Base-by-base conservation (phyloP, 2,113 vertebrate genomes). In the Trichechus manatus region DNA sequence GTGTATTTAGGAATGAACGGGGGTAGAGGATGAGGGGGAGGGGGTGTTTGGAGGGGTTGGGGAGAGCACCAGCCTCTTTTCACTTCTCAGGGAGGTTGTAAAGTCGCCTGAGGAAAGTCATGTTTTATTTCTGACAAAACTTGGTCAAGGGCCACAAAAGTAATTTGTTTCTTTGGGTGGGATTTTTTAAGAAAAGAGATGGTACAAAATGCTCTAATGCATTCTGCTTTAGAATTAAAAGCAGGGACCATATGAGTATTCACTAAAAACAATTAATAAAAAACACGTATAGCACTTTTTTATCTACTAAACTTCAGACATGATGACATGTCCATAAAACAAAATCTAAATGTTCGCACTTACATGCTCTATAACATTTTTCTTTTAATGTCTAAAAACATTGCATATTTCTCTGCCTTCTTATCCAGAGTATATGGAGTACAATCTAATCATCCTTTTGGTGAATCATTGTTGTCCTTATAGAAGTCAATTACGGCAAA, bases 221-320 rank as follows among this genome's bases (percentile, higher is more conserved):
- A 47, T 82, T 82, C 85, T 86, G 53, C 94, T 96, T 94, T 96
- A 79, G 95, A 96, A 89, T 88, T 61, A 75, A 75, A 96, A 97
- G 63, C 80, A 80, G 27, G 77, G 59, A 79, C n/a, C 47, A 44
- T 59, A 29, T 42, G 86, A 85, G 3, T 70, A 19, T 83, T 82
- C 68, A 87, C 44, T n/a, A 88, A 93, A 87, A 96, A 82, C 42
- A 83, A 77, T 87, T 64, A 92, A 92, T 96, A 23, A 61, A 86
- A 94, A 91, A 27, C 79, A 59, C 15, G 29, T 42, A 64, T 8
- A n/a, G 25, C 5, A 29, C 27, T 61, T 72, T 9, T 59, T 47
- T 47, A 87, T 83, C 47, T 87, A 50, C 83, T 96, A 92, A 78
- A 94, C 63, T 86, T 83, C 42, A 64, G 80, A 47, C 22, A 68